These are phyloP conservation scores for Budorcas taxicolor DNA, from an alignment of 2,113 vertebrate species.

Conservation along the genomic window DNA sequence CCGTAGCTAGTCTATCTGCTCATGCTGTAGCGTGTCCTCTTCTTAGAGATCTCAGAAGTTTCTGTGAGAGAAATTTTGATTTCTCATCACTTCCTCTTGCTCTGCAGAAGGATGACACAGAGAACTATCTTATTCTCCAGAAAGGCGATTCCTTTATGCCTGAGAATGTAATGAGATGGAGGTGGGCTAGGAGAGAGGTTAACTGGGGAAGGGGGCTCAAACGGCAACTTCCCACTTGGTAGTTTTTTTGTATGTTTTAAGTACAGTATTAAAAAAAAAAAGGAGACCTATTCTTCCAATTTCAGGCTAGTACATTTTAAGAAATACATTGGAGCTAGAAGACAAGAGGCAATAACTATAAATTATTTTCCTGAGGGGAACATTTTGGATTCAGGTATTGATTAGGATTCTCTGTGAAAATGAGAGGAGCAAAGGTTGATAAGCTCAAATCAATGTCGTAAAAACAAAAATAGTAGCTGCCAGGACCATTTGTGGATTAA, in stretches of 20 bases:
- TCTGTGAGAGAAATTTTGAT: neutral
- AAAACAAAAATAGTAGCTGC: conserved; percentile 7
- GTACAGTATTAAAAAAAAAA: neutral
- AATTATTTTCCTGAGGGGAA: conserved; percentile 24
- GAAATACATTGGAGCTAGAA: neutral
- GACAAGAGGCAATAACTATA: neutral
- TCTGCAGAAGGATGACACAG: neutral
- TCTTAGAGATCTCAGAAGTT: neutral
- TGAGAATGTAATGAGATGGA: neutral
- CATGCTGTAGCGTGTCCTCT: neutral
- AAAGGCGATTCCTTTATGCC: neutral
- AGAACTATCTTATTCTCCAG: neutral
- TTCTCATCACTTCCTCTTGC: neutral
- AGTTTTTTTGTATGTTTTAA: neutral
- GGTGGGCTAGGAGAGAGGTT: neutral
- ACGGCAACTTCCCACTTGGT: neutral
- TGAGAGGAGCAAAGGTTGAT: neutral
- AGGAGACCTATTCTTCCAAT: neutral
- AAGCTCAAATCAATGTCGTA: conserved; percentile 46
- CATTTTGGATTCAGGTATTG: conserved; percentile 41
- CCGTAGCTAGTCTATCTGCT: neutral
- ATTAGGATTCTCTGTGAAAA: conserved; percentile 44
- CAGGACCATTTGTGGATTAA: neutral
- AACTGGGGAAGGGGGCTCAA: neutral
- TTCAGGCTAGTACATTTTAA: conserved; percentile 2